Evolutionary conservation across 2,797 vertebrate genomes (phyloP).

Genomic region (Pangasius krempfi): DNA sequence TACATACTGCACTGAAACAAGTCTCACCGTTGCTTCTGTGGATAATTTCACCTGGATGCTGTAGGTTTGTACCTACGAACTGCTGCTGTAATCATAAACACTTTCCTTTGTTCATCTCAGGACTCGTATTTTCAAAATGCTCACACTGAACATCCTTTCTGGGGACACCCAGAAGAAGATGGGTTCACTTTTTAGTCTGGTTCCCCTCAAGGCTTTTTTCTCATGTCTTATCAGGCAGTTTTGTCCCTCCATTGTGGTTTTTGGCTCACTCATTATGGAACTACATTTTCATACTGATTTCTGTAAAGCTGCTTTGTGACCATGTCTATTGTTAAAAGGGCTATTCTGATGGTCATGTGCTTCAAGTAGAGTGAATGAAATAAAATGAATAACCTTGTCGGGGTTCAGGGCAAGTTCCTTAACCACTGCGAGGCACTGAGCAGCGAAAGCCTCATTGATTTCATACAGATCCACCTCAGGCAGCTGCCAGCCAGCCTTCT

Average conservation of each 20-base stretch:
- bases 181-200: neutral
- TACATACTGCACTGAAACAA: neutral
- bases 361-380: slow-evolving; percentile 1
- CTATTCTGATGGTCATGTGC: neutral
- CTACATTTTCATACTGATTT: neutral
- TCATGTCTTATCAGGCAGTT: neutral
- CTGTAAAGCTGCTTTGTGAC: neutral
- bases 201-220: neutral
- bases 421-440: slow-evolving; percentile 80
- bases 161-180: neutral
- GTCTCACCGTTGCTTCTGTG: too few relatives aligned
- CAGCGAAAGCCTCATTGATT: slow-evolving; percentile 95
- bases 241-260: neutral
- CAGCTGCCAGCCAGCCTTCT: slow-evolving; percentile 89
- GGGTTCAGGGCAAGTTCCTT: slow-evolving; percentile 86
- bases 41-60: too few relatives aligned
- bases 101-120: neutral
- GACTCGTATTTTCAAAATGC: neutral
- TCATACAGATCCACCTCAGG: slow-evolving; percentile 91
- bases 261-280: neutral
- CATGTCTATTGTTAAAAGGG: neutral
- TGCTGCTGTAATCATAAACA: neutral
- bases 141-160: neutral
- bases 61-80: neutral
- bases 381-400: slow-evolving; percentile 81